Percentiles rank a stretch among this genome's conserved stretches.
phyloP scores from a whole-genome alignment of 2,797 vertebrate species.

The Gila robusta region DNA sequence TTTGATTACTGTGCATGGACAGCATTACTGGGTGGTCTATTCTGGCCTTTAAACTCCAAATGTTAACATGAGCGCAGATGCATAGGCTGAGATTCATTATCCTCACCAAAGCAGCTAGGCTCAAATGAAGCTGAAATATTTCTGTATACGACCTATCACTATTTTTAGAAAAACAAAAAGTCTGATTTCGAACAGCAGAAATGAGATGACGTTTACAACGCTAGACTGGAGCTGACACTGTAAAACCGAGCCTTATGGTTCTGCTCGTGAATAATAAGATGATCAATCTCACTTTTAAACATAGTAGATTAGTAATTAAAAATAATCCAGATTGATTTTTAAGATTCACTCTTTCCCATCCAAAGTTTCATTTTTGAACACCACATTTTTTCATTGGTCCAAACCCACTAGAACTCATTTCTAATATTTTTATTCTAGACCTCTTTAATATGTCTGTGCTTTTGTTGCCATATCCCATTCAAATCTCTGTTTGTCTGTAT shows the following conservation, averaged over 20 bases:
- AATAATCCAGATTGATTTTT: not conserved
- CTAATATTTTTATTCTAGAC: not conserved
- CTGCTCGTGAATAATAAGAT: conserved; percentile 13
- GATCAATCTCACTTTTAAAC: not conserved
- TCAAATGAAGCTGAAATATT: conserved; percentile 17
- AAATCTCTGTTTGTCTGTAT: not conserved
- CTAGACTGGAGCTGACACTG: not conserved
- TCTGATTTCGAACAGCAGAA: not conserved
- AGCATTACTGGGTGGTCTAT: not conserved
- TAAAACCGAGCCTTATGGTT: not conserved
- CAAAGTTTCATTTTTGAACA: not conserved
- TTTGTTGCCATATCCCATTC: not conserved
- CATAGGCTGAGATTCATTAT: conserved; percentile 17
- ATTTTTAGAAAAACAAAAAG: conserved; percentile 17
- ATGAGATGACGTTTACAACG: conserved; percentile 20
- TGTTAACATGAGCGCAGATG: conserved; percentile 4
- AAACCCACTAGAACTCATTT: not conserved
- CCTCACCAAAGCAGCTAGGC: not conserved
- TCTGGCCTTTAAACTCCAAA: conserved; percentile 16
- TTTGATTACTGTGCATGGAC: not conserved
- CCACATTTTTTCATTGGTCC: not conserved
- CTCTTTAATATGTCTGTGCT: not conserved
- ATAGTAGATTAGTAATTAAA: not conserved
- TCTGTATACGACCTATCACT: not conserved
- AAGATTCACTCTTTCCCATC: not conserved